Evolutionary conservation across 2,888 invertebrate species (phyloP), one percentile per base, ranked within the genome.

Genomic region (Argyresthia goedartella): DNA sequence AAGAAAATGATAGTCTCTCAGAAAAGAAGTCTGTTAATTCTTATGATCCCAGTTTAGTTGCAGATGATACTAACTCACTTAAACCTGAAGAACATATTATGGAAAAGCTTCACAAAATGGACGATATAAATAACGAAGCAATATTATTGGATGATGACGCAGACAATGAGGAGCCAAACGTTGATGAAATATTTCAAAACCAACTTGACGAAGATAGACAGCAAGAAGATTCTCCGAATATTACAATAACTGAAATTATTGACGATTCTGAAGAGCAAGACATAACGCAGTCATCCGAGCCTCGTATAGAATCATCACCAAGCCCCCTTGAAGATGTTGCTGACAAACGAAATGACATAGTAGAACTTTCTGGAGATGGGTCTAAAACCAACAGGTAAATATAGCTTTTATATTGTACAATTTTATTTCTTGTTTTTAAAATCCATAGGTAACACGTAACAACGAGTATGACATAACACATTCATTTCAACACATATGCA

Each of bases 331-430:
- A 43, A 43, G 43, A 43, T 14, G 10, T 33, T 14, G 7, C 43
- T 1, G 41, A 42, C 4, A 42, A 34, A 14, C 34, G 14, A 33
- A 43, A 13, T 35, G 16, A 75, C 54, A 65, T 64, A 49, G 71
- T 71, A 61, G 69, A 69, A 58, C 59, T 60, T 52, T 70, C 71
- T 51, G 67, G 62, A 63, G 75, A 78, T 71, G 86, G 86, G 86
- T 86, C 86, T 73, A 85, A 77, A 77, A 79, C 77, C 57, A 80
- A 68, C 82, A 86, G 86, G 86, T 85, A 81, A 77, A 64, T 67
- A 64, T 57, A 33, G 25, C 25, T 25, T 25, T 25, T 25, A 25
- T 25, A 25, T 25, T 25, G 6, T n/a, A n/a, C n/a, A 25, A 25
- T 25, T 50, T 53, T 54, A 57, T 53, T 53, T 56, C 42, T 34